Evolutionary conservation across 2,888 invertebrate species (phyloP).

Genomic region (Lithophane ornitopus): DNA sequence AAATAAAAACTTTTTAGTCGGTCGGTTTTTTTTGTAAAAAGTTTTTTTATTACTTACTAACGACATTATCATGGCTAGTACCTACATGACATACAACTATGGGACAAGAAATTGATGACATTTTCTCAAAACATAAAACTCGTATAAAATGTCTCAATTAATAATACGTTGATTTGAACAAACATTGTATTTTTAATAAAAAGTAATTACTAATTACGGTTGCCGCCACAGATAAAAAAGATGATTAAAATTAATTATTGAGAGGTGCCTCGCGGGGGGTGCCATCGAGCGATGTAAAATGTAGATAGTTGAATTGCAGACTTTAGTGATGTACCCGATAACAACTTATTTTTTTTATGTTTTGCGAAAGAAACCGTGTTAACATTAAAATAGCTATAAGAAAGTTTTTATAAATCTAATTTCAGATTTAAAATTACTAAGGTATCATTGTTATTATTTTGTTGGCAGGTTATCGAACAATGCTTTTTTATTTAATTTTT

Average conservation of each 20-base stretch:
- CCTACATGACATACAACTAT: not conserved
- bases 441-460: not conserved
- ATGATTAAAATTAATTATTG: slow-evolving; percentile 73
- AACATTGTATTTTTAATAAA: slow-evolving; percentile 46
- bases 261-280: slow-evolving; percentile 66
- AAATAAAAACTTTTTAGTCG: no score
- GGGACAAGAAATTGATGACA: not conserved
- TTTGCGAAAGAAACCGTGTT: slow-evolving; percentile 19
- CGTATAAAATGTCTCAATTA: slow-evolving; percentile 13
- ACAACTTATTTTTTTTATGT: slow-evolving; percentile 1
- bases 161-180: slow-evolving; percentile 35
- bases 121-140: not conserved
- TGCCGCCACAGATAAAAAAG: slow-evolving; percentile 40
- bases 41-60: slow-evolving; percentile 11
- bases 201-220: slow-evolving; percentile 43
- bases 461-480: not conserved
- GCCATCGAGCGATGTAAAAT: slow-evolving; percentile 56
- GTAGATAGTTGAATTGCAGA: slow-evolving; percentile 59
- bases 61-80: slow-evolving; percentile 1
- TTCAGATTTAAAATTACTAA: not conserved
- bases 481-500: no score
- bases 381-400: not conserved
- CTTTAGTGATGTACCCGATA: slow-evolving; percentile 56
- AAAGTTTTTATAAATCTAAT: slow-evolving; percentile 9
- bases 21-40: no score